Conservation (phyloP, 2,797 vertebrate species). For the Netta rufina region DNA sequence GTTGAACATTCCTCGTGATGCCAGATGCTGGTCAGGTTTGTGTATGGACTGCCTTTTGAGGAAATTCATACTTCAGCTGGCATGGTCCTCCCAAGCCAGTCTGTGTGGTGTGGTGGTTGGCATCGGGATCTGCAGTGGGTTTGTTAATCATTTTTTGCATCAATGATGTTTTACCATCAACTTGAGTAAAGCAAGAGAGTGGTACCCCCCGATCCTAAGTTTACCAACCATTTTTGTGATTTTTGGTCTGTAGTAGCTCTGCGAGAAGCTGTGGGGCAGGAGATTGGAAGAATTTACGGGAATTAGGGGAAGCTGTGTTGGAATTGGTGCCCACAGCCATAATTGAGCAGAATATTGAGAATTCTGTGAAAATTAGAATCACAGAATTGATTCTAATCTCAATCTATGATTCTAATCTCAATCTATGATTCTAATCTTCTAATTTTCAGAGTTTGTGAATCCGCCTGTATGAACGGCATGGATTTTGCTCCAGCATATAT, state of each 20-base stretch:
- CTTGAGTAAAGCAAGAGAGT: not conserved
- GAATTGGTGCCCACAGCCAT: not conserved
- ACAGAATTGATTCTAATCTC: too few relatives aligned
- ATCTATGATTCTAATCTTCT: too few relatives aligned
- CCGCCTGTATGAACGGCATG: not conserved
- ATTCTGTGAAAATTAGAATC: too few relatives aligned
- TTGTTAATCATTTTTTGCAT: not conserved
- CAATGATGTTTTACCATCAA: not conserved
- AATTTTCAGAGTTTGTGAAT: not conserved
- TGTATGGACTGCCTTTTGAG: not conserved
- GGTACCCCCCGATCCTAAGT: not conserved
- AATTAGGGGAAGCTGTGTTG: too few relatives aligned
- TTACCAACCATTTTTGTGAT: rapidly evolving
- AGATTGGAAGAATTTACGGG: too few relatives aligned
- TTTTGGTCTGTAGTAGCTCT: not conserved
- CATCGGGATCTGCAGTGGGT: not conserved
- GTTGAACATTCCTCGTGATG: not conserved
- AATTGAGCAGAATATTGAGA: too few relatives aligned
- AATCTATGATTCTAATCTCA: too few relatives aligned
- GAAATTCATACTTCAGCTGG: not conserved
- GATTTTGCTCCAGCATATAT: not conserved
- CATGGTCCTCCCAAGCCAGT: rapidly evolving
- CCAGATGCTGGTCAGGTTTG: not conserved
- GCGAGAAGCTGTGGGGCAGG: too few relatives aligned
- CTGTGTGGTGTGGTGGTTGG: not conserved